These are phyloP conservation scores for Glomeris maerens DNA, from an alignment of 1,140 invertebrate genomes.

Conservation along the genomic window DNA sequence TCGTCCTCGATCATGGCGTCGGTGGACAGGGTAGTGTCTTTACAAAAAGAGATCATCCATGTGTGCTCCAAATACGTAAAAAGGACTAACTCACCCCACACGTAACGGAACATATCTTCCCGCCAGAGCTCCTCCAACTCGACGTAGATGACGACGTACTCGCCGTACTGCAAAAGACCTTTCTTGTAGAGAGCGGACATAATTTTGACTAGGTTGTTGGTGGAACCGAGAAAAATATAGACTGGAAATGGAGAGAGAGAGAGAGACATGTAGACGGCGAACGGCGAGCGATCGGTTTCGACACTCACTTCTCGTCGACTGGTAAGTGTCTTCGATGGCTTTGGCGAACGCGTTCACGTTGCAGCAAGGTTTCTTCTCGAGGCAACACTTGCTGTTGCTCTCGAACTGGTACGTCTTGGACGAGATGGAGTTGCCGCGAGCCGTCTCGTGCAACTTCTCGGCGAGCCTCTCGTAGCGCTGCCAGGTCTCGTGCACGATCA, in stretches of 20 bases:
- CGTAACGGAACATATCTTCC: slow-evolving; percentile 63
- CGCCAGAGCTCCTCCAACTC: slow-evolving; percentile 72
- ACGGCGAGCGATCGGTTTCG: background rate
- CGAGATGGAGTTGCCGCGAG: slow-evolving; percentile 59
- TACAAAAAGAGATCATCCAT: too few species aligned
- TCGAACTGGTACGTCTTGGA: slow-evolving; percentile 50
- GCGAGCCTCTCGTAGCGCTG: slow-evolving; percentile 55
- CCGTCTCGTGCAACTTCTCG: slow-evolving; percentile 52
- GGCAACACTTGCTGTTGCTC: slow-evolving; percentile 58
- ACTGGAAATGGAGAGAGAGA: slow-evolving; percentile 43
- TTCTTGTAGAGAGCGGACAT: slow-evolving; percentile 77
- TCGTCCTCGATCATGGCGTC: background rate
- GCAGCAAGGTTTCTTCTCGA: slow-evolving; percentile 52
- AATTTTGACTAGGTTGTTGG: slow-evolving; percentile 65
- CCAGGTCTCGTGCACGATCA: slow-evolving; percentile 70
- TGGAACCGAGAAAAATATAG: slow-evolving; percentile 77
- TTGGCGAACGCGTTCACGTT: slow-evolving; percentile 58
- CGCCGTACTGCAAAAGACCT: slow-evolving; percentile 70
- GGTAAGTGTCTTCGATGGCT: slow-evolving; percentile 73
- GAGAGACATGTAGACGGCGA: background rate
- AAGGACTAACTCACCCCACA: slow-evolving; percentile 83
- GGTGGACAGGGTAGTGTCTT: too few species aligned
- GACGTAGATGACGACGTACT: slow-evolving; percentile 89
- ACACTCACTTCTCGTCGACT: slow-evolving; percentile 60
- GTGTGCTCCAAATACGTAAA: too few species aligned